These are phyloP conservation scores for Cebus imitator DNA, from an alignment of 2,113 vertebrate species.

Conservation along the genomic window DNA sequence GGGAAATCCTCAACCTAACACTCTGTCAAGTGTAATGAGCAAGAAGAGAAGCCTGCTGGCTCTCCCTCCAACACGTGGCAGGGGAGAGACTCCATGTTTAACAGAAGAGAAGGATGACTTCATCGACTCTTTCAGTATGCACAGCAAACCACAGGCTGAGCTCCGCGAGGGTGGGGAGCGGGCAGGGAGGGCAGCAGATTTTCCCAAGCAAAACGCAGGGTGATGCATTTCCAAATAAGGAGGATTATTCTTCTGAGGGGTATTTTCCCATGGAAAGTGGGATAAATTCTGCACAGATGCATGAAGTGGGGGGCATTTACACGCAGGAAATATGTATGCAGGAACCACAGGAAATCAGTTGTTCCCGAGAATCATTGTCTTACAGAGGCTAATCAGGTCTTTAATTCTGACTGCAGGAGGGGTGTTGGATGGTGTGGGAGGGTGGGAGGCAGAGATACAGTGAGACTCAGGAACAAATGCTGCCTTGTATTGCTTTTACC, in stretches of 20 bases:
- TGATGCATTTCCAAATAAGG: neutral
- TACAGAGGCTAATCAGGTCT: neutral
- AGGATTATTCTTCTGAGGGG: neutral
- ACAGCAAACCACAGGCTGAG: neutral
- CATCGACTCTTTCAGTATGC: neutral
- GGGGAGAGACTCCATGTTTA: slow-evolving; percentile 13
- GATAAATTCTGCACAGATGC: neutral
- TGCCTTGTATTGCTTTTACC: neutral
- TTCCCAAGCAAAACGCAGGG: neutral
- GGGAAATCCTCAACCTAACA: neutral
- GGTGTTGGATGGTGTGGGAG: too few species aligned
- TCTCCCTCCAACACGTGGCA: neutral
- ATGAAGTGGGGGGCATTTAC: neutral
- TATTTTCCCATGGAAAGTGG: neutral
- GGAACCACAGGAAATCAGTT: neutral
- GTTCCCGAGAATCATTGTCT: neutral
- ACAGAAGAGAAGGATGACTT: neutral
- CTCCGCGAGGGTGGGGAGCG: rapidly evolving
- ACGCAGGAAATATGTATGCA: neutral
- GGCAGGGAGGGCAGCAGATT: rapidly evolving
- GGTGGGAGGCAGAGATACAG: too few species aligned
- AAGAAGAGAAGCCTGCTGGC: slow-evolving; percentile 16
- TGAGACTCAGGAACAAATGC: neutral
- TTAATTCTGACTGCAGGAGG: neutral
- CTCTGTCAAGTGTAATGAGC: slow-evolving; percentile 48